phyloP scores from a whole-genome alignment of 2,113 vertebrate genomes.

The Actinemys pallida region DNA sequence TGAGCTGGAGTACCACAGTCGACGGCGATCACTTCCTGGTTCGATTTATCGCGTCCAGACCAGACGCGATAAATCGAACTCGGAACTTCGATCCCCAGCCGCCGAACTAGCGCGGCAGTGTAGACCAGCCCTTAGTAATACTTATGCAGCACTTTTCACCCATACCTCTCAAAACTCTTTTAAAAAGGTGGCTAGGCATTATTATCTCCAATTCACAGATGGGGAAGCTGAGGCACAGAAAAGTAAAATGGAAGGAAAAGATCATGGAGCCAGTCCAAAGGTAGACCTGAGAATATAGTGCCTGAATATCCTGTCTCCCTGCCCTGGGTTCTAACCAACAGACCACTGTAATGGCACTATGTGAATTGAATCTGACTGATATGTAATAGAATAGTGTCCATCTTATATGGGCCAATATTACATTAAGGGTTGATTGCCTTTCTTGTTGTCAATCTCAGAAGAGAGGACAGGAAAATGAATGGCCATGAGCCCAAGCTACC shows the following conservation, averaged over 20 bases:
- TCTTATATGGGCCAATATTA: not conserved
- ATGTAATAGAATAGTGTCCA: not conserved
- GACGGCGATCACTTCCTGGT: too few species aligned
- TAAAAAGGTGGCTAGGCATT: not conserved
- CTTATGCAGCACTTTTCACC: not conserved
- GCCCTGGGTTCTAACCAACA: not conserved
- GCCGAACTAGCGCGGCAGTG: too few species aligned
- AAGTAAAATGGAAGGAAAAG: not conserved
- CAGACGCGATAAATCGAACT: too few species aligned
- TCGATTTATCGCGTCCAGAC: too few species aligned
- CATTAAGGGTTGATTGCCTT: not conserved
- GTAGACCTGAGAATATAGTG: not conserved
- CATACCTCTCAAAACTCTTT: not conserved
- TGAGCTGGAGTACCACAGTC: too few species aligned
- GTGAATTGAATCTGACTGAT: not conserved
- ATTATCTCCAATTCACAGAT: not conserved
- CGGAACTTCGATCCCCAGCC: too few species aligned
- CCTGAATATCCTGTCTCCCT: not conserved
- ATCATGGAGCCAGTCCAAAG: not conserved
- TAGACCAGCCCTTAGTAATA: not conserved
- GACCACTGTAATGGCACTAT: rapidly evolving
- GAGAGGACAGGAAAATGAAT: not conserved
- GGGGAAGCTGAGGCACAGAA: not conserved
- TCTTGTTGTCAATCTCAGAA: slow-evolving; percentile 27
- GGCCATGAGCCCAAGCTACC: not conserved